These are phyloP conservation scores for Tetramorium parvispinum DNA, from an alignment of 1,140 invertebrate genomes.

Conservation along the genomic window DNA sequence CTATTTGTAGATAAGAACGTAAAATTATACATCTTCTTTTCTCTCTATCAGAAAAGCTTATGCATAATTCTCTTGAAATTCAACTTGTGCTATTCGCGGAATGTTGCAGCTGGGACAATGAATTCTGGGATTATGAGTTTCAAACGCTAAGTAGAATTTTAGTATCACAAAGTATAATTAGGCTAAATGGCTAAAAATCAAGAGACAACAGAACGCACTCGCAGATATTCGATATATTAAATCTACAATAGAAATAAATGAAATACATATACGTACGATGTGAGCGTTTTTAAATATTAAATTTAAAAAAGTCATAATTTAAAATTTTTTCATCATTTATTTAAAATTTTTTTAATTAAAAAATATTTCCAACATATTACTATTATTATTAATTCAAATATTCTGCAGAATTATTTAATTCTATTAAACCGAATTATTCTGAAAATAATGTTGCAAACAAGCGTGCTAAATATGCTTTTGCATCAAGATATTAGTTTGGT, in stretches of 20 bases:
- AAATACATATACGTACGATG: background rate
- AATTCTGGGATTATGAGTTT: constrained; percentile 25
- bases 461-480: background rate
- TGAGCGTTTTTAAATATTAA: background rate
- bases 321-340: background rate
- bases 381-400: background rate
- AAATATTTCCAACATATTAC: background rate
- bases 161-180: constrained; percentile 33
- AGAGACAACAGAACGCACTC: constrained; percentile 17
- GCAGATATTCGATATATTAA: constrained; percentile 1
- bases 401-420: background rate
- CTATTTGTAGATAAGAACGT: constrained; percentile 33
- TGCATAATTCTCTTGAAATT: constrained; percentile 33
- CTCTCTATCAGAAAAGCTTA: background rate
- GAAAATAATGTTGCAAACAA: background rate
- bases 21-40: constrained; percentile 8
- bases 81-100: constrained; percentile 12
- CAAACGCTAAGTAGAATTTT: constrained; percentile 38
- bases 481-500: background rate
- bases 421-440: background rate
- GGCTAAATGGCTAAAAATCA: background rate
- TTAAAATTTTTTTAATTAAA: background rate
- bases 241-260: background rate
- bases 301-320: constrained; percentile 8
- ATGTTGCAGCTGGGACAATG: constrained; percentile 19